Percentiles rank a stretch among this genome's conserved stretches.
Conservation (phyloP, 1,140 invertebrate species). For the Gerris buenoi region DNA sequence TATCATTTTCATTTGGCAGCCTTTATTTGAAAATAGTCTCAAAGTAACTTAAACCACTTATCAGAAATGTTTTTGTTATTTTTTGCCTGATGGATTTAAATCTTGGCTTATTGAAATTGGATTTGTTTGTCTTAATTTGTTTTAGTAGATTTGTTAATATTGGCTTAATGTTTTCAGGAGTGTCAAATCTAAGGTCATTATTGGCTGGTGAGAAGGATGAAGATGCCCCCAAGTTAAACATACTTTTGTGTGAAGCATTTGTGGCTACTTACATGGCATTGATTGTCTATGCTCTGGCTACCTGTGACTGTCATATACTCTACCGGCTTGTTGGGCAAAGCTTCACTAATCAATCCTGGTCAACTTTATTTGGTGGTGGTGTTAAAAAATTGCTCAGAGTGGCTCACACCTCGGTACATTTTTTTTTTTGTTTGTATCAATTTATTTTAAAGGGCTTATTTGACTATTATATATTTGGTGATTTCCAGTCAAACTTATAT, state of each 20-base stretch:
- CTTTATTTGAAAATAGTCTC: no score
- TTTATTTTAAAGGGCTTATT: no score
- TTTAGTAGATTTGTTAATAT: not conserved
- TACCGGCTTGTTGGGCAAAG: conserved; percentile 74
- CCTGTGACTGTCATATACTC: conserved; percentile 84
- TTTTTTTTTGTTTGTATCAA: no score
- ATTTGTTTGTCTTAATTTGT: no score
- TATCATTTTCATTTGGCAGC: no score
- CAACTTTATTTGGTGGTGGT: conserved; percentile 83
- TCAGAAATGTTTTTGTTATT: no score
- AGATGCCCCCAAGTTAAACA: conserved; percentile 80
- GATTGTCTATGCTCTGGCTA: conserved; percentile 80
- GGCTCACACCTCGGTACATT: conserved; percentile 30
- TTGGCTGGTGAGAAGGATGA: conserved; percentile 88
- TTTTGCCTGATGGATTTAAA: no score
- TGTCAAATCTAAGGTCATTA: conserved; percentile 77
- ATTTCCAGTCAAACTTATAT: no score
- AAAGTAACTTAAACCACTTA: no score
- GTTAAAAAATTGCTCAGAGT: conserved; percentile 77
- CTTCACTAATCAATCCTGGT: conserved; percentile 64
- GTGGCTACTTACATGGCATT: conserved; percentile 83
- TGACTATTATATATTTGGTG: no score
- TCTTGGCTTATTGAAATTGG: no score
- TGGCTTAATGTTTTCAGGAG: conserved; percentile 35
- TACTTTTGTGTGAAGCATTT: conserved; percentile 84